phyloP scores from a whole-genome alignment of 1,140 invertebrate species.

The Protaetia brevitarsis region DNA sequence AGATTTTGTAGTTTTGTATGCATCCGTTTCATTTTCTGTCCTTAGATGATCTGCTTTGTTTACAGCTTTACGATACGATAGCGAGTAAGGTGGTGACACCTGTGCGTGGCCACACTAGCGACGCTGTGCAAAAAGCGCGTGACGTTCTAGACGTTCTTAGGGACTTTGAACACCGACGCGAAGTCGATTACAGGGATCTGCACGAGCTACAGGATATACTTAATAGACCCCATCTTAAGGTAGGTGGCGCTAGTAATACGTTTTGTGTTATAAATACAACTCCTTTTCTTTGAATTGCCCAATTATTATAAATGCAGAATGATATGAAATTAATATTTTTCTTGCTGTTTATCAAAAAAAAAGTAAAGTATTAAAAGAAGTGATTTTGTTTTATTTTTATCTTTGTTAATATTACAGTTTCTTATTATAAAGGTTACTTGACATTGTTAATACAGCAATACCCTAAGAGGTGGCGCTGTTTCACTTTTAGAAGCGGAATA shows the following conservation, averaged over 20 bases:
- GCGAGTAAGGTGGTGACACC: slow-evolving; percentile 73
- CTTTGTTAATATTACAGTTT: too few species aligned
- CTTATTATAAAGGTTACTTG: too few species aligned
- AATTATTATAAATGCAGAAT: too few species aligned
- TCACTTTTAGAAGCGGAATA: too few species aligned
- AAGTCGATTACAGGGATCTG: slow-evolving; percentile 55
- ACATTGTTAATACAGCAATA: too few species aligned
- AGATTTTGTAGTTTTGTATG: too few species aligned
- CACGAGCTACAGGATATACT: slow-evolving; percentile 79
- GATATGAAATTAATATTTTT: too few species aligned
- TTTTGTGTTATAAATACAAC: background rate
- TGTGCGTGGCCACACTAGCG: slow-evolving; percentile 69
- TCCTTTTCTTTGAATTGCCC: background rate
- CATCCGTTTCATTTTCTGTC: background rate
- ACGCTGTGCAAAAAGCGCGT: slow-evolving; percentile 73
- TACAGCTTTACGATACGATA: slow-evolving; percentile 81
- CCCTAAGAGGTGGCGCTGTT: too few species aligned
- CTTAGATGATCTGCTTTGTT: background rate
- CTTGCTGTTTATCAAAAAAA: too few species aligned
- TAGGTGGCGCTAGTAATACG: slow-evolving; percentile 44
- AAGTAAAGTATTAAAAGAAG: too few species aligned
- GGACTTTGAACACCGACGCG: slow-evolving; percentile 55
- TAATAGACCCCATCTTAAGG: slow-evolving; percentile 80
- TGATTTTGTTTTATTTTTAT: too few species aligned
- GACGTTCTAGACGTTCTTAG: slow-evolving; percentile 69